Base-by-base conservation (phyloP, 2,113 vertebrate genomes). In the Hypomesus transpacificus region DNA sequence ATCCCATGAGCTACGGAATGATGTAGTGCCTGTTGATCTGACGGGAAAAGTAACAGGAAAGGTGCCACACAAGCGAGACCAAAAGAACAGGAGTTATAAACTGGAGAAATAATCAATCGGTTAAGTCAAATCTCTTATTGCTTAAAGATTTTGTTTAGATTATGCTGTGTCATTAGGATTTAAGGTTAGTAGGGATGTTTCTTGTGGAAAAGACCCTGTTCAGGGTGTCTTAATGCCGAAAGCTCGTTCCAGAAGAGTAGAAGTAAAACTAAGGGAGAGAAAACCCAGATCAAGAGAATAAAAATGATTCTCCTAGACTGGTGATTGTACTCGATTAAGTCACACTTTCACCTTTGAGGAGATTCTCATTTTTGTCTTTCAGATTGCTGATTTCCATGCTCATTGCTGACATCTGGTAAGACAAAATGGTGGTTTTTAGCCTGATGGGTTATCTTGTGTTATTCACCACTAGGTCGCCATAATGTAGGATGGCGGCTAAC, bases 331-430 rank as follows among this genome's bases (percentile, higher is more conserved):
- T 28, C 39, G 22, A 73, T 58, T 64, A 26, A 73, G 72, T 34
- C 67, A 70, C 14, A 74, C 53, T 69, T 69, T 85, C 88, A 91
- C 89, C 90, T 92, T 81, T 78, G 73, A 81, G 83, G 21, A 77
- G 82, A 79, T 66, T 84, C 51, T 80, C 84, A 61, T 87, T 82
- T 78, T 81, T 87, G 76, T 81, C 78, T 75, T 75, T 86, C 72
- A 87, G 61, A 73, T 31, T 57, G 75, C 54, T 77, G 76, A 85
- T 87, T 75, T 82, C 82, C 66, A 73, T 67, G 34, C 74, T 62
- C 84, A 84, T 71, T 58, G 82, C 24, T 56, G 86, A 86, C 71
- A 87, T 91, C 92, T 92, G 77, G 34, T 31, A 84, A 22, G 70
- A 80, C 39, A 80, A 63, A 81, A 78, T 8, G 60, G 53, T 46